Base-by-base conservation (phyloP, 92 coral and sea anemone species). In the Siderastrea siderea region DNA sequence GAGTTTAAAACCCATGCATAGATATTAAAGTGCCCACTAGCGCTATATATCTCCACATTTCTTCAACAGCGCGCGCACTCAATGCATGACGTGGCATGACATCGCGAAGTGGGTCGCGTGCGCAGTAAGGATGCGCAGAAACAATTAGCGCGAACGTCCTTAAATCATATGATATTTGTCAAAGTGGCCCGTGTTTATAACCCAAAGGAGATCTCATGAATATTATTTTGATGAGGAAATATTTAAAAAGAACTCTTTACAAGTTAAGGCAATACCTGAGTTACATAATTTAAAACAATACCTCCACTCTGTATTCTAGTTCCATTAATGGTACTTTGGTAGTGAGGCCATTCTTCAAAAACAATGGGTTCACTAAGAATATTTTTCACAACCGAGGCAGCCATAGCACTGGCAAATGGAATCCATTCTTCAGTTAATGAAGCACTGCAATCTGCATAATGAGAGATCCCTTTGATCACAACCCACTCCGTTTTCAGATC, bases 331-430 rank as follows among this genome's bases (percentile, higher is more conserved):
- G n/a, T 10, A 12, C 14, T 54, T 47, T 55, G 67, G 58, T 82
- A 90, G 61, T 90, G 90, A 47, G 90, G 66, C 93, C 93, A 90
- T 3, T 65, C 2, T 6, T 85, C 70, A 51, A 90, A 71, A 6
- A 90, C 83, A 10, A 2, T 80, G 15, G 90, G 71, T 6, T 4
- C 38, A 26, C 38, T 26, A 26, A 26, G 38, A 26, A 26, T 26
- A 26, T 47, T 73, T 58, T 86, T 66, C 47, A 90, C 86, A 12
- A 90, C 87, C 58, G 93, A 90, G 2, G 93, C 93, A 0, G 93
- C 93, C 93, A 90, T 90, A 38, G 51, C 90, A 73, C 90, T 79
- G 7, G 93, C 87, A 67, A 85, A 90, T 43, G 87, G 84, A 8
- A 53, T 10, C 93, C 93, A 90, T 52, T 62, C 12, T 48, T 54